Percentiles rank a stretch among this genome's conserved stretches.
These are phyloP conservation scores for Trichonephila clavata DNA, from an alignment of 1,140 invertebrate species.

Conservation along the genomic window DNA sequence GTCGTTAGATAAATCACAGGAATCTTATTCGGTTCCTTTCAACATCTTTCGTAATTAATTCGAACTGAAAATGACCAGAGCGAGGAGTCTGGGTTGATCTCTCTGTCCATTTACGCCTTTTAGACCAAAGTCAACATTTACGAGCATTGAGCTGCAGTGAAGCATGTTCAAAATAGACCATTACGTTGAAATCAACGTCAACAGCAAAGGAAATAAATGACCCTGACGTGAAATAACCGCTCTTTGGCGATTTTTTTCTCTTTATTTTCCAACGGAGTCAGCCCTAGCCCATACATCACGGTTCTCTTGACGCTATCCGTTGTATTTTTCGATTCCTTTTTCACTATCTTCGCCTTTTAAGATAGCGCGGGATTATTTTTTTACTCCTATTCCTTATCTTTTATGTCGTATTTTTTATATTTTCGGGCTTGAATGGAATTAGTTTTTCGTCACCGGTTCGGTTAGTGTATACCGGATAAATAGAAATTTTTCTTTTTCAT, in stretches of 20 bases:
- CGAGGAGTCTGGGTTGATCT: neutral
- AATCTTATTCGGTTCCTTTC: neutral
- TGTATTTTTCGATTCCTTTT: slow-evolving; percentile 56
- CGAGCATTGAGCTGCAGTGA: slow-evolving; percentile 39
- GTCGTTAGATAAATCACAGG: no score
- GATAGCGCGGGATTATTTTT: slow-evolving; percentile 27
- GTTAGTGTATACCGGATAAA: neutral
- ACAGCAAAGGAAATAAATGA: slow-evolving; percentile 56
- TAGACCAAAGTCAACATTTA: slow-evolving; percentile 59
- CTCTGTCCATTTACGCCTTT: slow-evolving; percentile 46
- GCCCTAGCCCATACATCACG: slow-evolving; percentile 41
- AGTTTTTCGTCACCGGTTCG: slow-evolving; percentile 26
- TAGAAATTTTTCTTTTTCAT: neutral
- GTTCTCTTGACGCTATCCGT: slow-evolving; percentile 44
- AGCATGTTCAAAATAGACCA: slow-evolving; percentile 57
- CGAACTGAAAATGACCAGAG: neutral
- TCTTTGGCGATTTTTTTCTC: neutral
- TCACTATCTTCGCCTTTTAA: neutral
- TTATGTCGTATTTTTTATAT: neutral
- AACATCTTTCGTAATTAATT: neutral
- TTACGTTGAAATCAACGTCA: slow-evolving; percentile 62
- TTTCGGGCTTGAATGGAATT: slow-evolving; percentile 47
- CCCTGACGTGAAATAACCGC: slow-evolving; percentile 59
- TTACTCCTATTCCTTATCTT: neutral
- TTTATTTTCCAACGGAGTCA: slow-evolving; percentile 44